These are phyloP conservation scores for Nyctalus aviator DNA, from an alignment of 2,797 vertebrate genomes.

Conservation along the genomic window DNA sequence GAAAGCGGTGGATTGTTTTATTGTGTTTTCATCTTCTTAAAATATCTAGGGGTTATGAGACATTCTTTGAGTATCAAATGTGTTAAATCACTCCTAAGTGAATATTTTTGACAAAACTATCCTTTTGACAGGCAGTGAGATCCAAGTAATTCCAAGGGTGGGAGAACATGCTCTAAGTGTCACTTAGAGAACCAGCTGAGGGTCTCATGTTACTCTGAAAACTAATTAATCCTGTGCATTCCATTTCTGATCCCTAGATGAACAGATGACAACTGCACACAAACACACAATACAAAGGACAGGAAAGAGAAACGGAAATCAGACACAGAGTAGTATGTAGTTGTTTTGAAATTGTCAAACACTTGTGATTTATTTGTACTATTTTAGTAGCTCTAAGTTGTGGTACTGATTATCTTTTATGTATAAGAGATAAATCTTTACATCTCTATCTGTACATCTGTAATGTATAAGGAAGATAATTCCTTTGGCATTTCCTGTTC, in stretches of 20 bases:
- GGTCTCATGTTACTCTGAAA: constrained; percentile 41
- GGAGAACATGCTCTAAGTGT: background rate
- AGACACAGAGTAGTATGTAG: background rate
- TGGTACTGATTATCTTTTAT: background rate
- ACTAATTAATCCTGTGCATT: constrained; percentile 20
- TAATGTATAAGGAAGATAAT: constrained; percentile 18
- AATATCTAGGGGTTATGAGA: background rate
- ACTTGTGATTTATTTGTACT: background rate
- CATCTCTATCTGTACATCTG: background rate
- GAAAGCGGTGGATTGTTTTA: constrained; percentile 6
- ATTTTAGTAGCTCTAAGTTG: constrained; percentile 18
- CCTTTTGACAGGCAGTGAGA: background rate
- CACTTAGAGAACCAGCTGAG: constrained; percentile 40
- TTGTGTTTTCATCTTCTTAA: background rate
- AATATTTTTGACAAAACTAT: background rate
- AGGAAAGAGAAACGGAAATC: constrained; percentile 52
- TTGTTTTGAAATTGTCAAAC: background rate
- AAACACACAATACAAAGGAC: background rate
- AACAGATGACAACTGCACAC: background rate
- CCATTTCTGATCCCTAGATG: background rate
- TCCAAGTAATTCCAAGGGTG: background rate
- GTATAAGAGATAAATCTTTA: constrained; percentile 27
- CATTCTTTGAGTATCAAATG: constrained; percentile 28
- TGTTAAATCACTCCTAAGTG: background rate
- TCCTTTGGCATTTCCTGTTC: constrained; percentile 23